Conservation (phyloP, 2,888 invertebrate species). For the Dichetophora obliterata region DNA sequence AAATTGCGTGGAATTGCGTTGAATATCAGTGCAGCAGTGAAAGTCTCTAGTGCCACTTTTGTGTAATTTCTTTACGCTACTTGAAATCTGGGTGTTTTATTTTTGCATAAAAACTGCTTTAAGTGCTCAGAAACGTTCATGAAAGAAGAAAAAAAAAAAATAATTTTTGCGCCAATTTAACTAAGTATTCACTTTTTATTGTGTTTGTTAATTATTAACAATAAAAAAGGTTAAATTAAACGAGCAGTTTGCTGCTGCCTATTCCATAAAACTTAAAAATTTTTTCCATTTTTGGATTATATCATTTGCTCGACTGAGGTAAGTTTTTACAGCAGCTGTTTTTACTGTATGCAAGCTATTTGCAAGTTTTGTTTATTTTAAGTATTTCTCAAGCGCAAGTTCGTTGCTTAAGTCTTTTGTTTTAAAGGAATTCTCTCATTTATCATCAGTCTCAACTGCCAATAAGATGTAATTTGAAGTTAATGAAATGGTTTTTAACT, state of each 20-base stretch:
- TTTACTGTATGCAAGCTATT: background rate
- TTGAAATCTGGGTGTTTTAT: background rate
- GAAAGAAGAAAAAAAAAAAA: background rate
- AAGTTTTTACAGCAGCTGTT: background rate
- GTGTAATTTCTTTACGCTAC: constrained; percentile 8
- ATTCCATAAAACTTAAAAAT: background rate
- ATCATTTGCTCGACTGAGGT: background rate
- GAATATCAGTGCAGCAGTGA: constrained; percentile 7
- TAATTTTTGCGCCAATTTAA: background rate
- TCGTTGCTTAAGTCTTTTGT: constrained; percentile 13
- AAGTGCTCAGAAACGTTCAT: background rate
- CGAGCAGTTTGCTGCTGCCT: too few relatives aligned
- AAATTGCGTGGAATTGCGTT: background rate
- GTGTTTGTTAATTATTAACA: too few relatives aligned
- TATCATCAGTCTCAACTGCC: too few relatives aligned
- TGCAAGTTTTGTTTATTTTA: background rate
- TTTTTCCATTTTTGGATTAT: background rate
- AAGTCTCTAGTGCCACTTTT: constrained; percentile 12
- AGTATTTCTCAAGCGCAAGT: background rate
- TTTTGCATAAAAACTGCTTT: background rate
- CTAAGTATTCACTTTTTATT: background rate
- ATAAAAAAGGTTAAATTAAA: too few relatives aligned
- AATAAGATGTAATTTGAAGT: too few relatives aligned
- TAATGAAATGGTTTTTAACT: too few relatives aligned
- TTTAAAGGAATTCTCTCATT: too few relatives aligned